Evolutionary conservation across 2,797 vertebrate genomes (phyloP).

Genomic region (Argentina silus): DNA sequence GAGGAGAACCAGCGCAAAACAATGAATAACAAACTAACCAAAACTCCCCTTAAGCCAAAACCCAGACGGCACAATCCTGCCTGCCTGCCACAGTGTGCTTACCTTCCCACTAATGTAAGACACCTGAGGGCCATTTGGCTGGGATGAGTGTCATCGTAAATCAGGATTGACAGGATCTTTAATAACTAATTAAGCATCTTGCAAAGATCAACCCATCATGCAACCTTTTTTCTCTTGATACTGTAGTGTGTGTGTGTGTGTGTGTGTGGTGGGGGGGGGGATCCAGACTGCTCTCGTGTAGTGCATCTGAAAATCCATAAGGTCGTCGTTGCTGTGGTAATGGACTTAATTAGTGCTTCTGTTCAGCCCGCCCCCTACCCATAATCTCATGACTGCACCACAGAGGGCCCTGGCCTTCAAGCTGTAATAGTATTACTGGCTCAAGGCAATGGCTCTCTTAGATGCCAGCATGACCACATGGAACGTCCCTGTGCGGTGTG

Average conservation of each 20-base stretch:
- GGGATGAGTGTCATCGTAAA: background rate
- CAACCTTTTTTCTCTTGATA: background rate
- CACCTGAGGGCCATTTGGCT: background rate
- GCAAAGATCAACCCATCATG: background rate
- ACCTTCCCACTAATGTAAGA: background rate
- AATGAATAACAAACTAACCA: background rate
- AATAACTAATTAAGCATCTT: background rate
- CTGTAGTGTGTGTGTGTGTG: background rate
- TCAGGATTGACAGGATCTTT: background rate
- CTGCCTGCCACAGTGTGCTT: background rate
- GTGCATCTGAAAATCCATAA: background rate
- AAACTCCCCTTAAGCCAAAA: background rate
- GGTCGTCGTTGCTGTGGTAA: background rate
- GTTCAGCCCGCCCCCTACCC: no score
- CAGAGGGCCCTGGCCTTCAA: background rate
- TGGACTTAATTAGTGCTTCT: background rate
- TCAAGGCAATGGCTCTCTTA: background rate
- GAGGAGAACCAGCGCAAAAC: no score
- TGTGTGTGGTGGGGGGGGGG: background rate
- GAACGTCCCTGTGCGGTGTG: background rate
- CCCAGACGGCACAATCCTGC: background rate
- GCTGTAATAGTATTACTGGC: background rate
- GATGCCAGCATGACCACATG: background rate
- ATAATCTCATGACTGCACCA: background rate
- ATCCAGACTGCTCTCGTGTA: background rate